phyloP scores from a whole-genome alignment of 2,113 vertebrate species.

The Plotosus lineatus region DNA sequence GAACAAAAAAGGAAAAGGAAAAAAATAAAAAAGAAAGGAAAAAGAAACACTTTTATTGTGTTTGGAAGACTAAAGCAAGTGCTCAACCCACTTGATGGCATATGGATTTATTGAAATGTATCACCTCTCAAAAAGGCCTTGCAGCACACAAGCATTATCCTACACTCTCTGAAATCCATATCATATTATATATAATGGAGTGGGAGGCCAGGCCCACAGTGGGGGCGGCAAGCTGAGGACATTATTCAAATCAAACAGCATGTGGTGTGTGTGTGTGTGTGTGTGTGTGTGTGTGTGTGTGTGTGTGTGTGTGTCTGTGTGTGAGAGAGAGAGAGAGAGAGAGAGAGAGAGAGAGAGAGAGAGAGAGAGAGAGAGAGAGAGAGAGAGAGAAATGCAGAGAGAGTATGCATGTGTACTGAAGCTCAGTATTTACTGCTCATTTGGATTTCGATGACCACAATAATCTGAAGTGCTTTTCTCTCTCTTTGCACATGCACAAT shows the following conservation, averaged over 20 bases:
- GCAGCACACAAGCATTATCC: constrained; percentile 47
- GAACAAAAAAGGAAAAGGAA: constrained; percentile 15
- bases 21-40: constrained; percentile 12
- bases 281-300: constrained; percentile 1
- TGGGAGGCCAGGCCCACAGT: constrained; percentile 38
- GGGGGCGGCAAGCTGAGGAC: constrained; percentile 45
- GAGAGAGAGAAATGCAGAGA: too few relatives aligned
- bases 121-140: constrained; percentile 48
- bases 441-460: constrained; percentile 32
- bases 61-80: constrained; percentile 20
- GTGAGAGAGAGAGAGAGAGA: too few relatives aligned
- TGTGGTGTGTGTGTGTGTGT: constrained; percentile 8
- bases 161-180: constrained; percentile 54
- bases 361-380: too few relatives aligned
- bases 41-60: constrained; percentile 14
- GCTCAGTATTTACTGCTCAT: constrained; percentile 26
- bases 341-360: too few relatives aligned
- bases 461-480: constrained; percentile 28
- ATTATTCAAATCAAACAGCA: constrained; percentile 53
- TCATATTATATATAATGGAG: constrained; percentile 55
- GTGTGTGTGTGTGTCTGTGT: neutral
- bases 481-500: neutral
- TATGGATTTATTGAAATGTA: constrained; percentile 55
- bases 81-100: constrained; percentile 19
- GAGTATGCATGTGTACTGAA: constrained; percentile 4